A percentile compares a stretch with the other conserved stretches of the same genome.
These are phyloP conservation scores for Microtus pennsylvanicus DNA, from an alignment of 2,113 vertebrate genomes.

Conservation along the genomic window DNA sequence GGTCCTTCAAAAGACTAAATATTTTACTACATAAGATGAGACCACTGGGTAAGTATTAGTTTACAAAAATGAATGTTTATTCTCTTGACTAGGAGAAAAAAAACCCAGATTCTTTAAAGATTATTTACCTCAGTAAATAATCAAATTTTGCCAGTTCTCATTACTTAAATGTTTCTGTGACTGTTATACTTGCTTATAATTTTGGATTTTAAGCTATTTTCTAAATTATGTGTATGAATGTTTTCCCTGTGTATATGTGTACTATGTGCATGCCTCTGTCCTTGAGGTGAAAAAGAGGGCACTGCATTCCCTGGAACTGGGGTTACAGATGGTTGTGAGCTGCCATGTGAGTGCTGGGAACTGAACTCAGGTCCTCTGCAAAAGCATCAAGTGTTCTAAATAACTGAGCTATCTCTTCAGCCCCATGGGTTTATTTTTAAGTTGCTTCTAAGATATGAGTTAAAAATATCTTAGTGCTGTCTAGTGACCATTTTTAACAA, in stretches of 20 bases:
- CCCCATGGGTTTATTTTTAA: constrained; percentile 37
- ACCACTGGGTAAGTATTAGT: neutral
- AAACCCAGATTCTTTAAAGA: neutral
- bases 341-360: neutral
- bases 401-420: neutral
- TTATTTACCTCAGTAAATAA: constrained; percentile 28
- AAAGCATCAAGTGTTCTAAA: neutral
- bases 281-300: neutral
- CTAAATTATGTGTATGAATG: neutral
- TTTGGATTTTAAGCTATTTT: neutral
- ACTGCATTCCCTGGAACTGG: neutral
- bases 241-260: neutral
- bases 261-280: neutral
- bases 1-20: constrained; percentile 11
- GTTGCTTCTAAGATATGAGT: constrained; percentile 45
- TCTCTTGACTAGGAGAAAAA: neutral
- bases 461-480: constrained; percentile 45
- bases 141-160: constrained; percentile 12
- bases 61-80: constrained; percentile 20
- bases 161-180: neutral
- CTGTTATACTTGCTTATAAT: constrained; percentile 5
- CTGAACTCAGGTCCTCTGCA: neutral
- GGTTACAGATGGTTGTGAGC: neutral
- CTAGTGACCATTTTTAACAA: constrained; percentile 50
- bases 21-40: neutral